phyloP scores from a whole-genome alignment of 2,888 invertebrate genomes.

The Plusia festucae region DNA sequence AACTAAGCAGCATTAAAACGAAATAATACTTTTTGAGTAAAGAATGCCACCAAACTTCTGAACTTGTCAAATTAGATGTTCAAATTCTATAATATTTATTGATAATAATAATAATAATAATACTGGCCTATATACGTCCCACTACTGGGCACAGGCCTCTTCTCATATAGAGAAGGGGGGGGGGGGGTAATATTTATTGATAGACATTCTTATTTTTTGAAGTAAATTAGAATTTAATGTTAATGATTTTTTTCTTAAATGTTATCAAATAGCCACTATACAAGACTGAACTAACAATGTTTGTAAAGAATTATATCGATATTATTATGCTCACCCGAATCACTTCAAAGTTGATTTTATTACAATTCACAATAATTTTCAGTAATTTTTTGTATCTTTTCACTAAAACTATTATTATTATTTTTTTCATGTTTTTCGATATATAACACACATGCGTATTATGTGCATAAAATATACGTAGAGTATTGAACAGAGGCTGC shows the following conservation, averaged over 20 bases:
- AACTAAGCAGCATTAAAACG: conserved; percentile 59
- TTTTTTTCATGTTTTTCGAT: conserved; percentile 5
- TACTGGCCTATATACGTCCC: too few species aligned
- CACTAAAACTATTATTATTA: neutral
- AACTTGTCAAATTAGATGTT: conserved; percentile 52
- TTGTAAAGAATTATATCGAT: too few species aligned
- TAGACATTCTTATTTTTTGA: conserved; percentile 25
- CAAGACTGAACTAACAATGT: too few species aligned
- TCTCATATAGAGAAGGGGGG: too few species aligned
- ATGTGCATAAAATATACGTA: conserved; percentile 62
- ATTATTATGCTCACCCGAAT: too few species aligned
- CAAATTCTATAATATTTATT: conserved; percentile 17
- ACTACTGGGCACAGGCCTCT: too few species aligned
- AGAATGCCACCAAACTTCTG: conserved; percentile 59
- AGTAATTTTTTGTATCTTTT: neutral
- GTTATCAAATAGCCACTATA: too few species aligned
- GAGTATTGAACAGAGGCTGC: conserved; percentile 40
- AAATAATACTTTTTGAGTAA: conserved; percentile 65
- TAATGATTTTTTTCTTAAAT: too few species aligned
- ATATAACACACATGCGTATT: conserved; percentile 61
- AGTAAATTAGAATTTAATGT: conserved; percentile 5
- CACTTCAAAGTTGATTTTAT: too few species aligned
- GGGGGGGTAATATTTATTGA: too few species aligned
- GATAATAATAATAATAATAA: too few species aligned
- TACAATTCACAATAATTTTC: too few species aligned